Conservation (phyloP, 2,113 vertebrate genomes). For the Camelus bactrianus region DNA sequence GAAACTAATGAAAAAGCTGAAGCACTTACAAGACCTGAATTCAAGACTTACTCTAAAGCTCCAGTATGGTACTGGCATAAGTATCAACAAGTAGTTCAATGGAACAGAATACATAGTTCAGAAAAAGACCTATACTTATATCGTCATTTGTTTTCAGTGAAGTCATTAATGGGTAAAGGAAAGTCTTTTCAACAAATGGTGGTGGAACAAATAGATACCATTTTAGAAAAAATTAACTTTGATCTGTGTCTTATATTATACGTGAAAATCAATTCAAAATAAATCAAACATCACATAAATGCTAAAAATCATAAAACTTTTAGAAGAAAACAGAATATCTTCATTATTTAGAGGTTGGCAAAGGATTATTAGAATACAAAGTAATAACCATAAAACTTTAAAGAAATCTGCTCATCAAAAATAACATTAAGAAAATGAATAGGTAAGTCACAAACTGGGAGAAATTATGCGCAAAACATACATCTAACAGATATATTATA, state of each 20-base stretch:
- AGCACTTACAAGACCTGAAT: neutral
- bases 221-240: neutral
- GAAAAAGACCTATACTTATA: neutral
- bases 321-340: neutral
- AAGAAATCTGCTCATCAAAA: neutral
- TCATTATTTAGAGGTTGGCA: neutral
- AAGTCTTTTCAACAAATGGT: neutral
- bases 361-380: slow-evolving; percentile 23
- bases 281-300: slow-evolving; percentile 8
- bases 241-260: neutral
- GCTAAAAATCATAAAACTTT: neutral
- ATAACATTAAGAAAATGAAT: neutral
- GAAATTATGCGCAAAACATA: slow-evolving; percentile 14
- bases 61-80: neutral
- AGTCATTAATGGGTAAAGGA: neutral
- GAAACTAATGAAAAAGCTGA: neutral
- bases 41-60: neutral
- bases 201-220: neutral
- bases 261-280: neutral
- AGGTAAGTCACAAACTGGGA: neutral
- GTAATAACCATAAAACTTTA: neutral
- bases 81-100: neutral
- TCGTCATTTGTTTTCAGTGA: neutral
- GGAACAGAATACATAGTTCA: neutral
- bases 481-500: neutral